Evolutionary conservation across 2,113 vertebrate genomes (phyloP).

Genomic region (Varanus salvator): DNA sequence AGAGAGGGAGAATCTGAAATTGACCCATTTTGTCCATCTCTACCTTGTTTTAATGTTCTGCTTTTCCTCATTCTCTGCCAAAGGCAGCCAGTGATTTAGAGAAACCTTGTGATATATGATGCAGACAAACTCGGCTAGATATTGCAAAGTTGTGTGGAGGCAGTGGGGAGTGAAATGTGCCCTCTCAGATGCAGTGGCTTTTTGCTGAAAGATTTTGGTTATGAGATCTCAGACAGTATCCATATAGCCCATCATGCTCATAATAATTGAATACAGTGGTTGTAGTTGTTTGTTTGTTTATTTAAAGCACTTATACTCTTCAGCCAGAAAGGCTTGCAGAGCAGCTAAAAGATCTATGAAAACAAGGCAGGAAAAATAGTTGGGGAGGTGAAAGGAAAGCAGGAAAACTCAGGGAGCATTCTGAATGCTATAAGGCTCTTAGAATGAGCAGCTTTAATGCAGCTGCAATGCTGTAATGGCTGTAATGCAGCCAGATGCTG

Average conservation of each 20-base stretch:
- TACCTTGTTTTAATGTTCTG: background rate
- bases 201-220: background rate
- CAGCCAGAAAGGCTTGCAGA: no score
- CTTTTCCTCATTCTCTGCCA: background rate
- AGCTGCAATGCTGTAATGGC: background rate
- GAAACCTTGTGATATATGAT: background rate
- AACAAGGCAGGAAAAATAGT: background rate
- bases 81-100: background rate
- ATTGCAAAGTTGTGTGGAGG: background rate
- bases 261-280: background rate
- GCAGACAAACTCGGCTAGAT: background rate
- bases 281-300: background rate
- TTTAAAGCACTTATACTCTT: no score
- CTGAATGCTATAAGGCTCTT: background rate
- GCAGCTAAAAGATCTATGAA: no score
- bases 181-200: background rate
- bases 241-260: background rate
- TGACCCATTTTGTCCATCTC: no score
- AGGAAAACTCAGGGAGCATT: background rate
- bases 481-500: background rate
- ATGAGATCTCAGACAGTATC: background rate
- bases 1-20: no score
- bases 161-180: background rate
- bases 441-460: background rate
- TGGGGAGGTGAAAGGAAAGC: background rate